Evolutionary conservation across 1,140 invertebrate species (phyloP), one percentile per base, ranked within the genome.

Genomic region (Heliconius hermathena): DNA sequence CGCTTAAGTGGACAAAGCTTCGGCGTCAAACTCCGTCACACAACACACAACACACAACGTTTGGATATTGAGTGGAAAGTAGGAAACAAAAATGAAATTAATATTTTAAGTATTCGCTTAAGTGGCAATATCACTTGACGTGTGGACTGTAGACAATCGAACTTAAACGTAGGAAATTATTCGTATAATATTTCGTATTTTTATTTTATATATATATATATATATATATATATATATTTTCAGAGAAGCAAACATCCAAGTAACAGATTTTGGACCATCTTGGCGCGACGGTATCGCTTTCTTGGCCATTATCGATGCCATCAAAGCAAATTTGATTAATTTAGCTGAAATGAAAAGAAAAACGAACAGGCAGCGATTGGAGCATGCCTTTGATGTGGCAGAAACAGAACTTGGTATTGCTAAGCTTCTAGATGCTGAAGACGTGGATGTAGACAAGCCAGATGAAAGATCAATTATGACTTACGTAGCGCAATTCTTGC

Each of bases 381-480:
- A 99, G 90, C 97, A 98, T 57, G 99, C 99, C 36, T 99, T 99
- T 94, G 96, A 97, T 87, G 96, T 99, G 18, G 99, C 99, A 57
- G 98, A 99, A 94, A 95, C 95, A 73, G 97, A 99, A 88, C 95
- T 99, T 22, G 98, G 98, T 71, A 99, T 99, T 84, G 97, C 98
- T n/a, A 96, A 97, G 85, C 95, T 99, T 16, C 95, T 99, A 33
- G 99, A 99, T 93, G 97, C 99, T 41, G 98, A 99, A 95, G 99
- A 99, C 95, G 98, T 99, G 38, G 98, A 99, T 95, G 98, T 99
- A 18, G 97, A 98, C 20, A 98, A 98, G 89, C 99, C 99, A 11
- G 99, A 99, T 94, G 99, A 99, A 90, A 98, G 99, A 93, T 99
- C 98, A 49, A 98, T 99, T 82, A 99, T 99, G 98, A 99, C 99